Percentiles rank a stretch among this genome's conserved stretches.
Evolutionary conservation across 2,113 vertebrate species (phyloP).

Genomic region (Irena cyanogastra): DNA sequence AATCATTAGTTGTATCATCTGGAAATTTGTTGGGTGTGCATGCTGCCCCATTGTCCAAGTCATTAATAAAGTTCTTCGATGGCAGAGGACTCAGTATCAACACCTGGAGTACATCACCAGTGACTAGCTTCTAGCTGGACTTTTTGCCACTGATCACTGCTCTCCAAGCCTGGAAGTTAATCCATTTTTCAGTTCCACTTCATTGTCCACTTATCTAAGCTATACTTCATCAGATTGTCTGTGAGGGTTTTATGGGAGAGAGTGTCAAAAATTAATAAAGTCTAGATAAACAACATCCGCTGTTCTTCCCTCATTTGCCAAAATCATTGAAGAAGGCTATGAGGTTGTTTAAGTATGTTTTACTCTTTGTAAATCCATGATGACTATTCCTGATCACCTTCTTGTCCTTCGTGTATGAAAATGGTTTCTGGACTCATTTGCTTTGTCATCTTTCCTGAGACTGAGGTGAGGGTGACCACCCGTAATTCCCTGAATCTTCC

Average conservation of each 20-base stretch:
- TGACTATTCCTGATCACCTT: background rate
- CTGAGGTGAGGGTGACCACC: background rate
- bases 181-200: background rate
- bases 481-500: background rate
- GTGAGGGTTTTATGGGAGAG: background rate
- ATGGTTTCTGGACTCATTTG: background rate
- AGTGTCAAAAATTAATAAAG: background rate
- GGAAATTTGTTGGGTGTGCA: background rate
- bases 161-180: background rate
- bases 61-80: background rate
- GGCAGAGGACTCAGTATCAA: background rate
- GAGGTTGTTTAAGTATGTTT: background rate
- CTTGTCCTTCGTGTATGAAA: background rate
- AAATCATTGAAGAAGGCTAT: background rate
- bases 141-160: background rate
- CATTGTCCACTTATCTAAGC: background rate
- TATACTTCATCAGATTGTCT: background rate
- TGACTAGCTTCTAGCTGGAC: background rate
- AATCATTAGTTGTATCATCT: background rate
- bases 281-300: background rate
- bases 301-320: background rate
- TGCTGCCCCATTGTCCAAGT: background rate
- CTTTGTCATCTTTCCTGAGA: background rate
- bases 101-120: background rate
- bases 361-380: background rate